Evolutionary conservation across 1,140 invertebrate species (phyloP).

Genomic region (Hermetia illucens): DNA sequence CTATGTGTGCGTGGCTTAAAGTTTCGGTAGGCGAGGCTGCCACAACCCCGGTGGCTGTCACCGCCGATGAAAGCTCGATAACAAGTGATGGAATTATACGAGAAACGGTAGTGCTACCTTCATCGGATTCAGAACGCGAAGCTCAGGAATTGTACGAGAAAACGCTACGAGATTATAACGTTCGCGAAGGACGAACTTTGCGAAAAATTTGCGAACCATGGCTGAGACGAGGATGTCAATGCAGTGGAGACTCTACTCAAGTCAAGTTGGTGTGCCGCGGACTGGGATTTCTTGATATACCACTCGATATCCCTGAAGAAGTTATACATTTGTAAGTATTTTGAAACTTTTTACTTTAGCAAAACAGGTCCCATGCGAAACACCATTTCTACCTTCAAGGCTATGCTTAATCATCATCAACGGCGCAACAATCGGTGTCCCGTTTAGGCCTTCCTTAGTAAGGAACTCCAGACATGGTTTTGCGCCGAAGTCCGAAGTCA

Average conservation of each 20-base stretch:
- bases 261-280: slow-evolving; percentile 21
- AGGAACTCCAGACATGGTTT: too few relatives aligned
- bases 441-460: too few relatives aligned
- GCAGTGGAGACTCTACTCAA: slow-evolving; percentile 18
- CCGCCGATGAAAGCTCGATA: too few relatives aligned
- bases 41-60: too few relatives aligned
- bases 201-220: slow-evolving; percentile 22
- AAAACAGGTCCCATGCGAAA: not conserved
- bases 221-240: slow-evolving; percentile 23
- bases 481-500: too few relatives aligned
- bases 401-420: too few relatives aligned
- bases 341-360: not conserved
- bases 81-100: slow-evolving; percentile 14
- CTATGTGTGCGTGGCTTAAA: too few relatives aligned
- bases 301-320: slow-evolving; percentile 21
- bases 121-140: slow-evolving; percentile 23
- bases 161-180: slow-evolving; percentile 24
- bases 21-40: too few relatives aligned
- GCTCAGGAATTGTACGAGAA: slow-evolving; percentile 27
- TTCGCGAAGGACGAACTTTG: slow-evolving; percentile 13
- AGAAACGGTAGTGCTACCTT: slow-evolving; percentile 25
- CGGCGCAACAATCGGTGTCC: too few relatives aligned
- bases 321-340: slow-evolving; percentile 23
- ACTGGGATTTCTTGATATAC: slow-evolving; percentile 21
- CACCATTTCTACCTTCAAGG: not conserved